phyloP scores from a whole-genome alignment of 2,888 invertebrate genomes.

The Drosophila neonasuta region DNA sequence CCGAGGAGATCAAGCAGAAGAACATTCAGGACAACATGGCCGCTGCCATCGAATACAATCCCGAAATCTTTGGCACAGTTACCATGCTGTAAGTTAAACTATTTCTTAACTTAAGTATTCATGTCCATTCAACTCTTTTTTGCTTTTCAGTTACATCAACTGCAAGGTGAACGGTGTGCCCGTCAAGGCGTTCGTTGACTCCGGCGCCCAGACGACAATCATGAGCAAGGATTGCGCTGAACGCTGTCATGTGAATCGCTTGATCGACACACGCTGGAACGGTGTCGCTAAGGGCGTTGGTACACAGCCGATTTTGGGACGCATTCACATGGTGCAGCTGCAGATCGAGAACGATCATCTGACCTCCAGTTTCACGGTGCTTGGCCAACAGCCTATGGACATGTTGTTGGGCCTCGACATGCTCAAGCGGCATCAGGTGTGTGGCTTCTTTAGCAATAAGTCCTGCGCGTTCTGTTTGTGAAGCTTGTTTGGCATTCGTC shows the following conservation, averaged over 20 bases:
- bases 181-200: slow-evolving; percentile 99
- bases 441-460: background rate
- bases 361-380: slow-evolving; percentile 97
- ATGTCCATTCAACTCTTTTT: background rate
- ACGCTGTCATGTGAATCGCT: slow-evolving; percentile 94
- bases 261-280: slow-evolving; percentile 95
- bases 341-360: slow-evolving; percentile 96
- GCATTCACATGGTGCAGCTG: slow-evolving; percentile 98
- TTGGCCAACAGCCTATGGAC: slow-evolving; percentile 99
- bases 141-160: slow-evolving; percentile 88
- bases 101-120: too few species aligned
- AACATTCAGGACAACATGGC: slow-evolving; percentile 99
- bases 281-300: slow-evolving; percentile 99
- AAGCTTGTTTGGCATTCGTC: too few species aligned
- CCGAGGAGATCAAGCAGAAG: slow-evolving; percentile 96
- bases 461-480: background rate
- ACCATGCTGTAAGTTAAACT: slow-evolving; percentile 89
- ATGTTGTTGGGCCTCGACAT: slow-evolving; percentile 98
- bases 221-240: slow-evolving; percentile 98
- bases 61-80: slow-evolving; percentile 98
- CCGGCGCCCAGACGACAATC: slow-evolving; percentile 98
- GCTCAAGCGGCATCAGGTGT: slow-evolving; percentile 96
- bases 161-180: slow-evolving; percentile 98
- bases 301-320: slow-evolving; percentile 96
- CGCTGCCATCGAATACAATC: slow-evolving; percentile 98